Evolutionary conservation across 1,140 invertebrate genomes (phyloP).

Genomic region (Brachionus koreanus): DNA sequence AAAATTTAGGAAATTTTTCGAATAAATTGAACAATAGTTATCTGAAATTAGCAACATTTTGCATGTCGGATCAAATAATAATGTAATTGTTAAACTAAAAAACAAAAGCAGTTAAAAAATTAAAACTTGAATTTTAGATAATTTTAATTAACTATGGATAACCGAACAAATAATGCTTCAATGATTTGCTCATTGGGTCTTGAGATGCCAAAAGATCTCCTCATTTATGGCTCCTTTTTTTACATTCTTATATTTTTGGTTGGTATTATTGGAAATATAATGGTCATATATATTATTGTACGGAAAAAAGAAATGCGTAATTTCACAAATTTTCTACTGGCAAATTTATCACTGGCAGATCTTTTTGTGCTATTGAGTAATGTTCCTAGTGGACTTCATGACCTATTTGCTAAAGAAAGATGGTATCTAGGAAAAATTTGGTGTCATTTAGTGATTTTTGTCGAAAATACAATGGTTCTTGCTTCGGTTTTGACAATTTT

Average conservation of each 20-base stretch:
- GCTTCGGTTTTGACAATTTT: slow-evolving; percentile 38
- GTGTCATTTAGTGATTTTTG: slow-evolving; percentile 9
- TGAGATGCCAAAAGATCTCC: slow-evolving; percentile 9
- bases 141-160: not conserved
- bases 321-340: slow-evolving; percentile 85
- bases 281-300: slow-evolving; percentile 84
- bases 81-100: no score
- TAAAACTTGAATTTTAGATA: not conserved
- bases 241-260: slow-evolving; percentile 77
- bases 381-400: slow-evolving; percentile 33
- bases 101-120: not conserved
- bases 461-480: slow-evolving; percentile 22
- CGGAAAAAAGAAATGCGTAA: slow-evolving; percentile 85
- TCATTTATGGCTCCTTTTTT: slow-evolving; percentile 59
- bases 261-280: slow-evolving; percentile 79
- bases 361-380: slow-evolving; percentile 47
- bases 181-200: not conserved
- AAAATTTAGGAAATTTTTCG: no score
- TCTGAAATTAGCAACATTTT: no score
- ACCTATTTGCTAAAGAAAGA: slow-evolving; percentile 36
- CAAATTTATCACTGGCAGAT: slow-evolving; percentile 50
- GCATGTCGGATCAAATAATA: no score
- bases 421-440: slow-evolving; percentile 36
- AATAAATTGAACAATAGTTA: no score
- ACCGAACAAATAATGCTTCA: not conserved